Evolutionary conservation across 2,113 vertebrate species (phyloP), one percentile per base, ranked within the genome.

Genomic region (Parus major): DNA sequence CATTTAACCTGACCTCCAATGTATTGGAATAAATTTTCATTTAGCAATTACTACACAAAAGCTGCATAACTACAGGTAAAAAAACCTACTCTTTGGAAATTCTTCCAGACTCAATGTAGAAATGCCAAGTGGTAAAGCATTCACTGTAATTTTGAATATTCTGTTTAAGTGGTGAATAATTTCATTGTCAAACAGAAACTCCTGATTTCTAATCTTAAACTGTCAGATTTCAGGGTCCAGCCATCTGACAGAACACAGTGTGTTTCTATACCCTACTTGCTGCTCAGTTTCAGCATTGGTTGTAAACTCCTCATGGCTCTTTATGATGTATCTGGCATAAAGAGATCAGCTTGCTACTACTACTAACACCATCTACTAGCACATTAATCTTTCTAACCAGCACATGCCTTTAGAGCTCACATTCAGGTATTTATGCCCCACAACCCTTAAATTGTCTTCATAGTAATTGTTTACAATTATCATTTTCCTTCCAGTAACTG

Each of bases 371-470:
- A 87, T 69, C 77, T 53, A 93, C 84, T 61, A 64, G 25, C 15
- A 81, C 60, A 86, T 88, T 81, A 90, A 96, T 92, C 92, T 66
- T 94, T 71, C 91, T 71, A 93, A 83, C 36, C 39, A 90, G 52
- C 57, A 35, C n/a, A 84, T 78, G 44, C 49, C 56, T 85, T 72
- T 28, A 9, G 85, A 91, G 35, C 22, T 86, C 71, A 36, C 27
- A 29, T 59, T 78, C 79, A 94, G 66, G 64, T 93, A 60, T 69
- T 94, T 90, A 93, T 71, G 56, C 42, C 83, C 68, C 19, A 66
- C 7, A 69, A 60, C 44, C 25, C 47, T 73, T 56, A 92, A 73
- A 92, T n/a, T 63, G 39, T 78, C 64, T 76, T 55, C 52, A 70
- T 10, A 66, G 39, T 78, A 52, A 90, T 78, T 83, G 44, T 83